A percentile compares a stretch with the other conserved stretches of the same genome.
phyloP scores from a whole-genome alignment of 2,113 vertebrate species.

The Bos indicus region DNA sequence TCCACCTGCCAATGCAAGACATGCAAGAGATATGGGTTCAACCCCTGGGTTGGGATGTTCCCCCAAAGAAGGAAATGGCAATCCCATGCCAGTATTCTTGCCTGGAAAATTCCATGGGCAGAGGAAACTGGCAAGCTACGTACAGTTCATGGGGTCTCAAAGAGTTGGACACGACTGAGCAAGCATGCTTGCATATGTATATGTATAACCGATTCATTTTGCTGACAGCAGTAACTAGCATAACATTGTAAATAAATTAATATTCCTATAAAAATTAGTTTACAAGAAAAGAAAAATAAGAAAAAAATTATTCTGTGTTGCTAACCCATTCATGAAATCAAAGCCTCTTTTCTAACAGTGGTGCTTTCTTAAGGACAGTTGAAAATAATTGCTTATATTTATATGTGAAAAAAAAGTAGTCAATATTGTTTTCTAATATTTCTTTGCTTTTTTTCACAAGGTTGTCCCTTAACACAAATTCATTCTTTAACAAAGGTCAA shows the following conservation, averaged over 20 bases:
- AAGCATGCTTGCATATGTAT: not conserved
- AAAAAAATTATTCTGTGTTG: not conserved
- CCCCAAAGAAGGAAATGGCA: not conserved
- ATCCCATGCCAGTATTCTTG: not conserved
- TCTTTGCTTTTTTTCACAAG: not conserved
- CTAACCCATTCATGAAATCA: not conserved
- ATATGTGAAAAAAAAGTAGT: not conserved
- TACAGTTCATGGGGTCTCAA: not conserved
- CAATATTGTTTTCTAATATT: not conserved
- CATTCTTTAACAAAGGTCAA: not conserved
- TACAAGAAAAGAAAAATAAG: not conserved
- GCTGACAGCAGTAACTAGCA: not conserved
- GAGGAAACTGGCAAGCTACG: not conserved
- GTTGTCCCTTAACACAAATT: not conserved
- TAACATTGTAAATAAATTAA: not conserved
- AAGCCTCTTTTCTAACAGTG: not conserved
- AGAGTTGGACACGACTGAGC: not conserved
- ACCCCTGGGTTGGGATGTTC: not conserved
- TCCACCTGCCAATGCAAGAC: not conserved
- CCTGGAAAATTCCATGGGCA: not conserved
- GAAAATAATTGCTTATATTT: not conserved
- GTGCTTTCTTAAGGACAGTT: not conserved
- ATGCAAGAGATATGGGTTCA: not conserved
- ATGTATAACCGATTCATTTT: not conserved
- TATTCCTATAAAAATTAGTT: not conserved